phyloP scores from a whole-genome alignment of 2,888 invertebrate species.

The Melitaea athalia region DNA sequence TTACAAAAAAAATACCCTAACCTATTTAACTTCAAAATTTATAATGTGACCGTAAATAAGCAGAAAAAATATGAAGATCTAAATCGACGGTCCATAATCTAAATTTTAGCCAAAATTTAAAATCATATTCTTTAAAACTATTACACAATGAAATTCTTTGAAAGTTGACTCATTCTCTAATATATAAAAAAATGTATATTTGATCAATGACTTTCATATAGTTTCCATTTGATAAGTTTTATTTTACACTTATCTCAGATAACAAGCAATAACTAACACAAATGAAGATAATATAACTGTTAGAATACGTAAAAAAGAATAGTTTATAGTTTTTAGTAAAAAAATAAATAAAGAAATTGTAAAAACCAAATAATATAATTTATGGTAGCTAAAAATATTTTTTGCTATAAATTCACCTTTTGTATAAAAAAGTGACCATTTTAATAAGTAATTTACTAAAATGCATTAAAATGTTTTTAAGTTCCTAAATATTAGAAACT shows the following conservation, averaged over 20 bases:
- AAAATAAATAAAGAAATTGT: not conserved
- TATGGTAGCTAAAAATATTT: not conserved
- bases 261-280: not conserved
- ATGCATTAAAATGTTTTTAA: no score
- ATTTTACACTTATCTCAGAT: not conserved
- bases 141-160: not conserved
- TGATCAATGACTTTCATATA: not conserved
- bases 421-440: no score
- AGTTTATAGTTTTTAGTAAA: not conserved
- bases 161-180: not conserved
- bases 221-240: not conserved
- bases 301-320: not conserved
- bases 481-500: no score
- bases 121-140: no score
- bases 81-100: no score
- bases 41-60: no score
- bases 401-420: no score
- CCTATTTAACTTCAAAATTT: no score
- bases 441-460: no score
- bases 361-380: not conserved
- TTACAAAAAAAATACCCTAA: no score
- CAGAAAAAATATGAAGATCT: no score
- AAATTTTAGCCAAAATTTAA: no score
- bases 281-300: not conserved
- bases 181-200: not conserved